Percentiles rank a stretch among this genome's conserved stretches.
Conservation (phyloP, 2,888 invertebrate genomes). For the Dione juno region DNA sequence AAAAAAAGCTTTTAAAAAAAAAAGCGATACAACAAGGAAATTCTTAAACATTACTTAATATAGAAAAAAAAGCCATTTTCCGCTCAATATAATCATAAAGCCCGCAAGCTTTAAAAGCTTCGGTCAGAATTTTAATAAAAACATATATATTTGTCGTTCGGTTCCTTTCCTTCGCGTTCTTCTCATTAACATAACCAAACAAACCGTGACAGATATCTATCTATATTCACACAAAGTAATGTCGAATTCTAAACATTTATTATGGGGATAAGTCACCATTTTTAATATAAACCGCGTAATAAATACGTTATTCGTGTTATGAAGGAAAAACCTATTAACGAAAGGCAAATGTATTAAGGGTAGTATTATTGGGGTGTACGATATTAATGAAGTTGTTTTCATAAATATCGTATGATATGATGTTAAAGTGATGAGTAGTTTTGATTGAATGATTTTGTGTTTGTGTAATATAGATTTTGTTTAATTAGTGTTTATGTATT, state of each 20-base stretch:
- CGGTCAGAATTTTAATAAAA: conserved; percentile 56
- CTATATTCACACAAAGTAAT: conserved; percentile 56
- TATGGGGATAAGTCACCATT: conserved; percentile 68
- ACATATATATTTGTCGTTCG: conserved; percentile 49
- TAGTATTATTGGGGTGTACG: conserved; percentile 50
- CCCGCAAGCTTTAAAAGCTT: conserved; percentile 57
- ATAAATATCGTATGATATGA: conserved; percentile 6
- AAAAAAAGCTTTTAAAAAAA: conserved; percentile 1
- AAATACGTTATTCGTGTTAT: conserved; percentile 83
- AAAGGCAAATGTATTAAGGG: conserved; percentile 76
- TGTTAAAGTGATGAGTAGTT: not conserved
- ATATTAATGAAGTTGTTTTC: conserved; percentile 24
- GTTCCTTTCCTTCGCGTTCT: not conserved
- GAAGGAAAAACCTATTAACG: conserved; percentile 83
- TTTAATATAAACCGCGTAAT: conserved; percentile 81
- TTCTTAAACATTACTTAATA: conserved; percentile 16
- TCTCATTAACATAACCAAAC: conserved; percentile 69
- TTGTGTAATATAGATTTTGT: not conserved
- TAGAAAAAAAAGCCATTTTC: conserved; percentile 41
- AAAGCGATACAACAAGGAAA: conserved; percentile 19
- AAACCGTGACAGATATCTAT: conserved; percentile 67
- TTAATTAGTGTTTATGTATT: not conserved
- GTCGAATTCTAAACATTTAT: conserved; percentile 68
- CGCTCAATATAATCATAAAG: conserved; percentile 52
- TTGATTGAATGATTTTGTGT: not conserved